Evolutionary conservation across 2,888 invertebrate genomes (phyloP).

Genomic region (Anoplius nigerrimus): DNA sequence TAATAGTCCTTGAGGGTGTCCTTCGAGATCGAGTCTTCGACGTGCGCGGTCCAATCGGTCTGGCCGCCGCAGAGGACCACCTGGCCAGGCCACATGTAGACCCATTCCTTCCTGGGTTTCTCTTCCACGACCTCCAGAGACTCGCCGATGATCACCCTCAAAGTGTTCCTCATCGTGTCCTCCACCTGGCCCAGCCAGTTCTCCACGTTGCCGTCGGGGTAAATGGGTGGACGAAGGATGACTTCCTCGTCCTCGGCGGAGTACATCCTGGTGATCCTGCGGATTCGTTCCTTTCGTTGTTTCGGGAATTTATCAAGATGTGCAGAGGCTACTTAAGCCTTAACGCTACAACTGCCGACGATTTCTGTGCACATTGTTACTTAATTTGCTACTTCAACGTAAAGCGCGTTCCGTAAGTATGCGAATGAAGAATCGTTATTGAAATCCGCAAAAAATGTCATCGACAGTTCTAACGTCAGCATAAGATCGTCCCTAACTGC

Average conservation of each 20-base stretch:
- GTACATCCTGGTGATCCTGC: conserved; percentile 84
- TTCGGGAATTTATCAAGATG: too few relatives aligned
- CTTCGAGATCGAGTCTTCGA: conserved; percentile 80
- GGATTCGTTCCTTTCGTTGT: too few relatives aligned
- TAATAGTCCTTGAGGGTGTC: conserved; percentile 77
- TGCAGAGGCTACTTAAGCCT: too few relatives aligned
- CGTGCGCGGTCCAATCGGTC: conserved; percentile 84
- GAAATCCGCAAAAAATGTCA: too few relatives aligned
- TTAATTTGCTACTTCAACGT: too few relatives aligned
- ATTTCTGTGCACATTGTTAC: too few relatives aligned
- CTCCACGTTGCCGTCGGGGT: conserved; percentile 85
- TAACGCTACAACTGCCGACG: too few relatives aligned
- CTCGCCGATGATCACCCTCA: conserved; percentile 65
- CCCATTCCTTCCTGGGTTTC: conserved; percentile 79
- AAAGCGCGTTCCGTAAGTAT: too few relatives aligned
- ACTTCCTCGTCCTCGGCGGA: conserved; percentile 87
- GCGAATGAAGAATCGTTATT: too few relatives aligned
- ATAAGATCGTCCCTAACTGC: too few relatives aligned
- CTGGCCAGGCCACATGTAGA: conserved; percentile 87
- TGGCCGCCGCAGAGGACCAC: conserved; percentile 87
- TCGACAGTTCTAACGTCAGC: too few relatives aligned
- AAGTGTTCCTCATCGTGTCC: conserved; percentile 82
- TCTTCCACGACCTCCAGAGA: conserved; percentile 75
- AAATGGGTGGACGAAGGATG: conserved; percentile 80
- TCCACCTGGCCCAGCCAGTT: conserved; percentile 85